Evolutionary conservation across 2,113 vertebrate genomes (phyloP).

Genomic region (Todiramphus chloris): DNA sequence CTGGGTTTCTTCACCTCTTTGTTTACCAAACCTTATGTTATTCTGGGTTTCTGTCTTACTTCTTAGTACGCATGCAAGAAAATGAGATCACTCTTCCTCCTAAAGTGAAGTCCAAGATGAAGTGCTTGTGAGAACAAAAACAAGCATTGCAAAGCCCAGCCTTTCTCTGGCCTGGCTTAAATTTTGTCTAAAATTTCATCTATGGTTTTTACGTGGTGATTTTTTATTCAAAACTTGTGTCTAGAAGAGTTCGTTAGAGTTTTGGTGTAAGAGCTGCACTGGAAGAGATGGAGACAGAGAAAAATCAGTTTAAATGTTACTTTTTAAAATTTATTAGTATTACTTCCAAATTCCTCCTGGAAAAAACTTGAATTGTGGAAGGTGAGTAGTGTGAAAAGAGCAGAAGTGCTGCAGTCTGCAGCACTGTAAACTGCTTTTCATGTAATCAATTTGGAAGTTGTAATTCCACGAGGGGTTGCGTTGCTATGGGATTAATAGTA

Average conservation of each 20-base stretch:
- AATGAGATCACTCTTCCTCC: background rate
- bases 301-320: background rate
- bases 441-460: background rate
- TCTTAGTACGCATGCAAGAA: background rate
- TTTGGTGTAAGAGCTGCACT: background rate
- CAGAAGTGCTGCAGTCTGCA: background rate
- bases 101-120: background rate
- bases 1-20: background rate
- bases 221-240: background rate
- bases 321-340: background rate
- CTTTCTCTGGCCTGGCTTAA: background rate
- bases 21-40: background rate
- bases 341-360: background rate
- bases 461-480: background rate
- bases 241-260: background rate
- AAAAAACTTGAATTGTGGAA: background rate
- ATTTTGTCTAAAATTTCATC: background rate
- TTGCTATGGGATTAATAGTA: background rate
- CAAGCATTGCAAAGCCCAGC: fast-evolving
- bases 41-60: background rate
- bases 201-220: background rate
- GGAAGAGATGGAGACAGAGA: background rate
- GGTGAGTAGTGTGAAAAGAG: background rate
- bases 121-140: background rate
- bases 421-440: background rate